Base-by-base conservation (phyloP, 1,140 invertebrate genomes). In the Drosophila melanogaster region DNA sequence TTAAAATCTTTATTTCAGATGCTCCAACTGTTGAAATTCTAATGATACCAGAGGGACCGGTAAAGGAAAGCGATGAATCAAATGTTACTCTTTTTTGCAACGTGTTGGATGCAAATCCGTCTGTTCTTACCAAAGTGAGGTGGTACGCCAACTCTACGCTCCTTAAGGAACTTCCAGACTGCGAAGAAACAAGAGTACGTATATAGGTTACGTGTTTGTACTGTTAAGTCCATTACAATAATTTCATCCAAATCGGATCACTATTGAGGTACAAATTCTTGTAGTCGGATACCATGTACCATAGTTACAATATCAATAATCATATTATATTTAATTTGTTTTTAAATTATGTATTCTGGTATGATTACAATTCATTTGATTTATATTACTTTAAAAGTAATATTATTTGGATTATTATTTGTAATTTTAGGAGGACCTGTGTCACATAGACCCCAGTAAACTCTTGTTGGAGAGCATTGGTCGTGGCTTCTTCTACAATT, bases 401-500 rank as follows among this genome's bases (percentile, higher is more conserved):
- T 8, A 8, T 8, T 30, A 30, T 30, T 30, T 30, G 7, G 4
- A 14, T 14, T 38, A 37, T 14, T 47, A 3, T 33, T 12, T 46
- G 38, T 14, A 4, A 33, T 1, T 12, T 6, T 43, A 91, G 73
- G 85, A 93, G 69, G 92, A 93, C 67, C 95, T 97, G 49, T 97
- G 96, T 92, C 95, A 96, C 90, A 95, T 97, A 76, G 96, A 98
- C 89, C 96, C 97, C 0, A 97, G 95, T 60, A 96, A 97, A 93
- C 93, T 98, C 69, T 93, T 97, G 35, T 93, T 98, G 17, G 95
- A 97, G 76, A 95, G 95, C 69, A 97, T 98, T 14, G 96, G 95
- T 7, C 94, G 96, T 62, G 95, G 94, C 51, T 97, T 98, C 90
- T 96, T 97, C 69, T 97, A 97, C n/a, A 98, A 98, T 92, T 98